Base-by-base conservation (phyloP, 2,113 vertebrate species). In the Brachyistius frenatus region DNA sequence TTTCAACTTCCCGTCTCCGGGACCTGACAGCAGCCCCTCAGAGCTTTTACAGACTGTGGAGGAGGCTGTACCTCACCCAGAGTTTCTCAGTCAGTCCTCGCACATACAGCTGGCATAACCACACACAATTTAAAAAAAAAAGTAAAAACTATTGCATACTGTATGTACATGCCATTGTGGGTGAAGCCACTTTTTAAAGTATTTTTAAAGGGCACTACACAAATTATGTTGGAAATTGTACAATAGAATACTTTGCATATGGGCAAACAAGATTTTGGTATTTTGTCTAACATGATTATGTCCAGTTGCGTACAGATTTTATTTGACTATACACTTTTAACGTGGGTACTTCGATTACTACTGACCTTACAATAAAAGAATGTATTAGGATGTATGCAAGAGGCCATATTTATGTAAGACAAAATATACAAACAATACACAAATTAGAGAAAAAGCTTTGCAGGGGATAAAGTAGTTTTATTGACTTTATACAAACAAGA, bases 91-190 rank as follows among this genome's bases (percentile, higher is more conserved):
- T 93, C 94, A 96, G 91, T 93, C 96, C 13, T 72, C 90, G 89
- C 96, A 96, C 1, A 93, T 96, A 89, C 96, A 96, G 90, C 95
- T 96, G 90, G 96, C 97, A 94, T 97, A 95, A 94, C 73, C 80
- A 75, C 66, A 72, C 56, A 76, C 71, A 56, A 57, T 41, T 41
- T 37, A 49, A 31, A 55, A 44, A 31, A 61, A 67, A 49, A 73
- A 78, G 73, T 49, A 76, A 55, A 66, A 53, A 57, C 71, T 70
- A 30, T 3, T 16, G 41, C 49, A 76, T 54, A 57, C 61, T 66
- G 65, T 76, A 78, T 70, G 32, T 60, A 83, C 60, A 76, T 62
- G 47, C n/a, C n/a, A 46, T 49, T 60, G 46, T 58, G 78, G n/a
- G 33, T 30, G 54, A 81, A 67, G 10, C 83, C 77, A 49, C 61